Evolutionary conservation across 92 coral and sea anemone species (phyloP), one percentile per base, ranked within the genome.

Genomic region (Epizoanthus rinbou): DNA sequence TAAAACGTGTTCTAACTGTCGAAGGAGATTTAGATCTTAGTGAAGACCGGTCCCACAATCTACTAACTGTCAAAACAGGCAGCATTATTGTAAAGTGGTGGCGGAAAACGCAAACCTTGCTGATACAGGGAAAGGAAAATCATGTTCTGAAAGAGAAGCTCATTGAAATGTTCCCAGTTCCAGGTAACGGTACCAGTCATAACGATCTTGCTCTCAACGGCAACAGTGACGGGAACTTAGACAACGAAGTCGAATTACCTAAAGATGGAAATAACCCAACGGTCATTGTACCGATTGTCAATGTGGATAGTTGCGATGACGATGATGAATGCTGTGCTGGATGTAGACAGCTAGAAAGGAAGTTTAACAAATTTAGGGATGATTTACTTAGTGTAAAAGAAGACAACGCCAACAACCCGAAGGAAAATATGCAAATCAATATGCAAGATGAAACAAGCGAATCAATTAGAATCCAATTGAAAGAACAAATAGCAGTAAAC

Each of bases 1-100:
- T 68, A 24, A 68, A 11, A 68, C 6, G 2, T 9, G 14, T 33
- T 67, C 52, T 68, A 7, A 15, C 11, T 6, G 73, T 33, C 18
- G 73, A 68, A 5, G 50, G 22, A 66, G 22, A 68, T 68, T 33
- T 68, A 9, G 21, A 68, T 68, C 73, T 68, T 50, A 31, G 73
- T 3, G 50, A 68, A 25, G 52, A 68, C 52, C 52, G 73, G 21
- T 68, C 53, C 73, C 73, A 68, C 4, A 67, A 33, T n/a, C 50
- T 68, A 8, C 43, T 68, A 68, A 68, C 73, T 50, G 10, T 68
- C 52, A 68, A 68, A 68, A 68, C 73, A 6, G 73, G 73, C 43
- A 68, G 31, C 18, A 68, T 25, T 15, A 68, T 68, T 9, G 73
- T 68, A 4, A 68, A 28, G 21, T 25, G 73, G 50, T 68, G 73